These are phyloP conservation scores for Catharus minimus DNA, from an alignment of 2,113 vertebrate species.

Conservation along the genomic window DNA sequence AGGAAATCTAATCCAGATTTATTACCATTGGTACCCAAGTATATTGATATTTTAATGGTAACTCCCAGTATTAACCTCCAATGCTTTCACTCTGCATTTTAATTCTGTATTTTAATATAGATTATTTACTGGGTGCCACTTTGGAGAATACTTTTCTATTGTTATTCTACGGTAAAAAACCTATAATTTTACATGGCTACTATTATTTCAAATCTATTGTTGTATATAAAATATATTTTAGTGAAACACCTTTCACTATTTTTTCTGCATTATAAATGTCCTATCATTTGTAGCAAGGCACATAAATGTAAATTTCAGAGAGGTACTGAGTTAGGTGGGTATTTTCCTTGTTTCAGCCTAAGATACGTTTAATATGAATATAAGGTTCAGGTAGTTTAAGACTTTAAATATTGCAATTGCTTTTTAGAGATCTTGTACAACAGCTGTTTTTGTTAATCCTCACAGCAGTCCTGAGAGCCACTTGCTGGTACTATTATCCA, in stretches of 20 bases:
- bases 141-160: not conserved
- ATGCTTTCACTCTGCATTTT: not conserved
- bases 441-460: not conserved
- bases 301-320: not conserved
- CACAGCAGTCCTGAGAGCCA: not conserved
- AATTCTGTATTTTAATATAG: not conserved
- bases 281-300: not conserved
- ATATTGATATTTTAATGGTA: not conserved
- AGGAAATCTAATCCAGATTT: not conserved
- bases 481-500: not conserved
- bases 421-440: not conserved
- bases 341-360: not conserved
- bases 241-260: not conserved
- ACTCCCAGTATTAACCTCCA: not conserved
- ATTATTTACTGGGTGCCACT: not conserved
- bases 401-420: not conserved
- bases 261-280: not conserved
- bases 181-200: not conserved
- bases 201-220: not conserved
- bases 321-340: not conserved
- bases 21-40: not conserved
- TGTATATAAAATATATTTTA: not conserved
- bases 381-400: not conserved
- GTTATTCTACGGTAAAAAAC: not conserved
- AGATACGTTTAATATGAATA: not conserved